These are phyloP conservation scores for Coracopsis vasa DNA, from an alignment of 2,113 vertebrate genomes.

Conservation along the genomic window DNA sequence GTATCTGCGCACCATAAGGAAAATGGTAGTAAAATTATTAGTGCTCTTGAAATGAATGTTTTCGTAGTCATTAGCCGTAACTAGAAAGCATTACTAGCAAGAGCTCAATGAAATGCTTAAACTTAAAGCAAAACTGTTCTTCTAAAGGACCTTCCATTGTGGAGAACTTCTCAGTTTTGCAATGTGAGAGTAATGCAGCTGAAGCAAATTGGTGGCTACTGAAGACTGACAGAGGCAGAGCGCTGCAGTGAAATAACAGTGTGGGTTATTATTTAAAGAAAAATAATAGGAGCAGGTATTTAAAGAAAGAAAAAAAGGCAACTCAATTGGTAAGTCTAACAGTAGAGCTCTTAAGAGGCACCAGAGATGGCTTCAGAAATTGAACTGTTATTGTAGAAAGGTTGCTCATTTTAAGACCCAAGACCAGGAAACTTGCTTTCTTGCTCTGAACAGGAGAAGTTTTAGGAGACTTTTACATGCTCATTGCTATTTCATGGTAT, in stretches of 20 bases:
- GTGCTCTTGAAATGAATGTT: not conserved
- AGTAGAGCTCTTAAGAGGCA: not conserved
- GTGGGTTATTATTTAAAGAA: not conserved
- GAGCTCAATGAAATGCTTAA: not conserved
- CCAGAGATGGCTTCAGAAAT: not conserved
- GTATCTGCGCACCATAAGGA: not conserved
- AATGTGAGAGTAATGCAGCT: not conserved
- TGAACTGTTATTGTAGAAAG: not conserved
- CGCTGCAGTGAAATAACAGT: not conserved
- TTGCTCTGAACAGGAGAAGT: not conserved
- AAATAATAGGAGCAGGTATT: not conserved
- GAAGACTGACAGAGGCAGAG: not conserved
- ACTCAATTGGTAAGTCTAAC: not conserved
- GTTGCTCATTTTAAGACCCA: not conserved
- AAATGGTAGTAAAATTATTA: not conserved
- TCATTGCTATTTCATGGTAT: not conserved
- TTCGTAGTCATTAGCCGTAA: not conserved
- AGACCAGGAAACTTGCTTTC: not conserved
- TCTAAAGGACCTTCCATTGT: not conserved
- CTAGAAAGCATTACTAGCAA: not conserved
- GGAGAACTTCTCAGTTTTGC: not conserved
- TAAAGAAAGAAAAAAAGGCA: not conserved
- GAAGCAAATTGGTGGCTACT: not conserved
- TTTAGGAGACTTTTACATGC: not conserved
- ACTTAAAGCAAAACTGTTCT: not conserved